Conservation (phyloP, 2,113 vertebrate species). For the Mormyrus iriodes region DNA sequence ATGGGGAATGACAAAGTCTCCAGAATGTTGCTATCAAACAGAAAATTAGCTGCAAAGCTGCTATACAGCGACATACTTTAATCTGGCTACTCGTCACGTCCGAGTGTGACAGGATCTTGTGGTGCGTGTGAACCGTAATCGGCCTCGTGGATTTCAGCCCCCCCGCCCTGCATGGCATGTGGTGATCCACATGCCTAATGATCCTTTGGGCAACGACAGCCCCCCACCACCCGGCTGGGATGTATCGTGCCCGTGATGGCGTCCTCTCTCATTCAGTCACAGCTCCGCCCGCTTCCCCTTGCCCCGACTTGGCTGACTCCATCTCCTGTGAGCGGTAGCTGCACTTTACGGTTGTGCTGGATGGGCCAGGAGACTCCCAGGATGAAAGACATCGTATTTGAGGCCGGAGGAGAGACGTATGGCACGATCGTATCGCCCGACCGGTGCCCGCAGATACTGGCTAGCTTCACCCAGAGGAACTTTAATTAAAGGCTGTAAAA, state of each 20-base stretch:
- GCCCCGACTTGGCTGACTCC: no score
- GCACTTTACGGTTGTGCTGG: neutral
- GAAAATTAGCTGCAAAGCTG: slow-evolving; percentile 73
- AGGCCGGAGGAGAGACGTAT: slow-evolving; percentile 11
- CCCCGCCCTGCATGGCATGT: neutral
- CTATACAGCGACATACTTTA: slow-evolving; percentile 63
- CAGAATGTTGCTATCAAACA: slow-evolving; percentile 56
- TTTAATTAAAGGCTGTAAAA: slow-evolving; percentile 58
- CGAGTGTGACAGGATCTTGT: neutral
- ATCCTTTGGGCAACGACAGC: neutral
- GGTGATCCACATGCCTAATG: neutral
- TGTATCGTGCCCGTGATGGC: neutral
- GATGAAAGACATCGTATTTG: neutral
- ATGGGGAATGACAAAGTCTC: slow-evolving; percentile 65
- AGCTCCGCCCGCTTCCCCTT: neutral
- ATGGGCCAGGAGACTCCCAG: neutral
- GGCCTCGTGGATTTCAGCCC: neutral
- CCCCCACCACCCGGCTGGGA: neutral
- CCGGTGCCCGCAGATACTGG: slow-evolving; percentile 41
- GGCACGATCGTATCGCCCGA: slow-evolving; percentile 28
- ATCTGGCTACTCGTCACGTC: slow-evolving; percentile 5
- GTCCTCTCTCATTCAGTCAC: neutral
- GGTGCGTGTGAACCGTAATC: neutral
- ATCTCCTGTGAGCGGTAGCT: neutral
- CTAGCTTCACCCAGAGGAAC: slow-evolving; percentile 49